Evolutionary conservation across 2,888 invertebrate species (phyloP), one percentile per base, ranked within the genome.

Genomic region (Folsomia candida): DNA sequence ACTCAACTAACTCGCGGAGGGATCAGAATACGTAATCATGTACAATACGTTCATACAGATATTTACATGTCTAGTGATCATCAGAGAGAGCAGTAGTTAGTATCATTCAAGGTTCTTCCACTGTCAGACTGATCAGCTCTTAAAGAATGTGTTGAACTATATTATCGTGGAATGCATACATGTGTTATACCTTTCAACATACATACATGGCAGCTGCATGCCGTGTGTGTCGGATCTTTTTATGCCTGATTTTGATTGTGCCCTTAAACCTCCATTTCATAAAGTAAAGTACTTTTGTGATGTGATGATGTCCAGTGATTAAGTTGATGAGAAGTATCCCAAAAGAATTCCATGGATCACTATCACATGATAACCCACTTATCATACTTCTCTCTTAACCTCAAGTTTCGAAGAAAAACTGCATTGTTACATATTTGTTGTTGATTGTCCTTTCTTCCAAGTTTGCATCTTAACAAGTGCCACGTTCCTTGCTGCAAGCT

Each of bases 391-490:
- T n/a, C n/a, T n/a, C n/a, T n/a, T n/a, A n/a, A n/a, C n/a, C n/a
- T n/a, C n/a, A n/a, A n/a, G n/a, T n/a, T n/a, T n/a, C n/a, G n/a
- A n/a, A n/a, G n/a, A n/a, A n/a, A n/a, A n/a, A n/a, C n/a, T n/a
- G n/a, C n/a, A n/a, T n/a, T n/a, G n/a, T n/a, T n/a, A n/a, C n/a
- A n/a, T n/a, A n/a, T n/a, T n/a, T n/a, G n/a, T n/a, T n/a, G n/a
- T n/a, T n/a, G n/a, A n/a, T n/a, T n/a, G n/a, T n/a, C n/a, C n/a
- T n/a, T n/a, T n/a, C n/a, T n/a, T n/a, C n/a, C n/a, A n/a, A n/a
- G n/a, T n/a, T n/a, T n/a, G n/a, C 37, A 37, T 37, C 37, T 37
- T 37, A 37, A 37, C 37, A 54, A 54, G 54, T 54, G 54, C 54
- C 54, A 54, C 54, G 54, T 54, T 54, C 54, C 54, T 54, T n/a